Evolutionary conservation across 2,113 vertebrate species (phyloP), one percentile per base, ranked within the genome.

Genomic region (Desmodus rotundus): DNA sequence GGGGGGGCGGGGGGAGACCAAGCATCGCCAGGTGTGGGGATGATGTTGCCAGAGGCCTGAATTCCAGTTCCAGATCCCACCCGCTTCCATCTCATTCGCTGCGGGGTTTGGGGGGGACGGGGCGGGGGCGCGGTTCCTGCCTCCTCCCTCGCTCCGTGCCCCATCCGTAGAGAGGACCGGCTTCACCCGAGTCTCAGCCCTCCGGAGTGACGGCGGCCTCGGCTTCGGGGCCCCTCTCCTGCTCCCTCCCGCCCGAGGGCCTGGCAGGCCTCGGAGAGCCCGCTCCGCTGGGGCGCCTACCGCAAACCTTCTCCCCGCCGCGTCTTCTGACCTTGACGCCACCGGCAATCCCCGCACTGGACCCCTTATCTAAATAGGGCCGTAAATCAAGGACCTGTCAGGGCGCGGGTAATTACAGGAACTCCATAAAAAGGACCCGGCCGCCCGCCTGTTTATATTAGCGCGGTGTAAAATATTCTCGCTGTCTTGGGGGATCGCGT

Each of bases 351-450:
- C 98, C 98, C 92, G 84, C 98, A 98, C 98, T 80, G 96, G 97
- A 98, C 98, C 98, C 98, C 99, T 99, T 99, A 99, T 99, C 99
- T 99, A 99, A 99, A 99, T 99, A 99, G 98, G 98, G 98, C 97
- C 89, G 98, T 99, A 99, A 99, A 99, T 99, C 99, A 99, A 96
- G 98, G 96, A 96, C 94, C 97, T 99, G 99, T 99, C 99, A 98
- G 98, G 98, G 98, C 96, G 96, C 98, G 98, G 98, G 98, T 96
- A 98, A 98, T 98, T 98, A 98, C 98, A 98, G 99, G 98, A 98
- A 98, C 99, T 99, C 99, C 99, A 99, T 99, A 99, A 99, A 99
- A 99, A 99, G 98, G 98, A 98, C 98, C 98, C 97, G 98, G 98
- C 98, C 98, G 97, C 98, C 97, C 97, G 98, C 96, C 98, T 99